A percentile compares a stretch with the other conserved stretches of the same genome.
phyloP scores from a whole-genome alignment of 2,888 invertebrate species.

The Dryocosmus kuriphilus region DNA sequence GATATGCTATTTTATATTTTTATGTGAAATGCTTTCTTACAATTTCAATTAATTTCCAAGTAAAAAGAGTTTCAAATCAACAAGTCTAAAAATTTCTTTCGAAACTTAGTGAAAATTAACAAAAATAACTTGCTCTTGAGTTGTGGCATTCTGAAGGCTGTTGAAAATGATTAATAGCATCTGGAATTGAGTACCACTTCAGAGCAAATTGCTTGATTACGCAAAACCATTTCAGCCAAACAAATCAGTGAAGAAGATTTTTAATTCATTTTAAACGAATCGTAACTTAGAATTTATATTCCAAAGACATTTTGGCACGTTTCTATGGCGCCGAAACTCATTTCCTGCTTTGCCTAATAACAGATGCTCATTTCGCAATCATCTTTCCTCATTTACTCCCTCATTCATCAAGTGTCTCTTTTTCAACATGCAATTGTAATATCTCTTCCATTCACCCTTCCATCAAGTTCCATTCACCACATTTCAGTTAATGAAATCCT shows the following conservation, averaged over 20 bases:
- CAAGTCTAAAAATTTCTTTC: too few relatives aligned
- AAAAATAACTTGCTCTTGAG: background rate
- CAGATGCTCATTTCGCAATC: background rate
- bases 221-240: background rate
- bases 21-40: background rate
- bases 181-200: background rate
- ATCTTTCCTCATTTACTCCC: background rate
- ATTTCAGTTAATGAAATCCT: background rate
- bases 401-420: background rate
- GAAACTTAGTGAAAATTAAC: too few relatives aligned
- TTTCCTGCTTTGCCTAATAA: slow-evolving; percentile 4
- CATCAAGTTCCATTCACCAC: background rate
- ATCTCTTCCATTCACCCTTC: background rate
- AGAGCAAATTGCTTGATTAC: background rate
- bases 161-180: background rate
- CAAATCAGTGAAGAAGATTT: background rate
- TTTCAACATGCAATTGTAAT: slow-evolving; percentile 29
- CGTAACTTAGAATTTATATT: background rate
- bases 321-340: background rate
- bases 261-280: background rate
- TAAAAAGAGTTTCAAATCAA: too few relatives aligned
- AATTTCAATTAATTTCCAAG: background rate
- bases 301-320: background rate
- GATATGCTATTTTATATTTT: background rate
- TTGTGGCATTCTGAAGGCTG: background rate